Conservation (phyloP, 2,113 vertebrate genomes). For the Vidua chalybeata region DNA sequence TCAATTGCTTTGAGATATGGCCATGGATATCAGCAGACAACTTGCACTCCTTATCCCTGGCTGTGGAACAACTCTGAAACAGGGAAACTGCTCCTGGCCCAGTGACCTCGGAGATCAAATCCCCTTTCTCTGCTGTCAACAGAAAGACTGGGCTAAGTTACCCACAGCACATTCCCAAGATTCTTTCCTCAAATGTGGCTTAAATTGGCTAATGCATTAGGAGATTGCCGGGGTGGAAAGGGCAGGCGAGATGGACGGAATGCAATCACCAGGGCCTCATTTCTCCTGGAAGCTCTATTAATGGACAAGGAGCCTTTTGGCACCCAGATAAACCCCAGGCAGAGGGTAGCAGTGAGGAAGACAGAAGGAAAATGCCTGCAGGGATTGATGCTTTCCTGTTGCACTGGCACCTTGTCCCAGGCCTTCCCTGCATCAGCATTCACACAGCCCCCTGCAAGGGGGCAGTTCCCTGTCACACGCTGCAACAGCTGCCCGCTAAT, state of each 20-base stretch:
- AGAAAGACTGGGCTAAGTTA: neutral
- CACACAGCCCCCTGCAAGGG: neutral
- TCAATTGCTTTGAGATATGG: neutral
- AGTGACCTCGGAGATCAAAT: neutral
- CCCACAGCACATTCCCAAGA: neutral
- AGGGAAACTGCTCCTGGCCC: neutral
- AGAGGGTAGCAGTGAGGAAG: neutral
- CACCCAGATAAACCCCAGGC: neutral
- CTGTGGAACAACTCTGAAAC: neutral
- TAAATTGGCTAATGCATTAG: neutral
- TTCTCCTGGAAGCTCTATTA: neutral
- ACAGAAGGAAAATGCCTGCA: neutral
- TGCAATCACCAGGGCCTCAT: neutral
- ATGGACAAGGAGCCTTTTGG: neutral
- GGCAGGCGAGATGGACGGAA: neutral
- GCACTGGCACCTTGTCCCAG: neutral
- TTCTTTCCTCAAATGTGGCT: neutral
- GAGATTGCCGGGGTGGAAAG: slow-evolving; percentile 32
- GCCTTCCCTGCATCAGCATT: neutral
- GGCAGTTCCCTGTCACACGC: neutral
- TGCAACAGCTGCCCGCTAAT: neutral
- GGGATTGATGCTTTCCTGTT: neutral
- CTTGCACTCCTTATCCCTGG: neutral
- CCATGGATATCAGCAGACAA: neutral
- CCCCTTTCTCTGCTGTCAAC: neutral